These are phyloP conservation scores for Ailurus styani DNA, from an alignment of 2,113 vertebrate species.

Conservation along the genomic window DNA sequence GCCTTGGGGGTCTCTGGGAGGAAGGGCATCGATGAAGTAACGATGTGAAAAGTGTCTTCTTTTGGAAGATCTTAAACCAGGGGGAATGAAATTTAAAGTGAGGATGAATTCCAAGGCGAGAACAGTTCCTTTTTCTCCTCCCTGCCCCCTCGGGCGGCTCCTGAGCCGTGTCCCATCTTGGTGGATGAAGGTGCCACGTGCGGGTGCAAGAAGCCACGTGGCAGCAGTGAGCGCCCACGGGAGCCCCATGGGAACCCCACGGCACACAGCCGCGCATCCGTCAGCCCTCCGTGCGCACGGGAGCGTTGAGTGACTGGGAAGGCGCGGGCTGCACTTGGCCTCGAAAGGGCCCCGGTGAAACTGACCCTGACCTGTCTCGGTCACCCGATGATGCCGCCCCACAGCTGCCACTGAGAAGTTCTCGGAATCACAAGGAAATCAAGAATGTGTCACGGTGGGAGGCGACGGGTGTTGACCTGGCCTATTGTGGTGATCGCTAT, in stretches of 20 bases:
- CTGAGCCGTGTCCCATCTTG: not conserved
- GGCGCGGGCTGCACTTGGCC: not conserved
- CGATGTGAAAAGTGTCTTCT: not conserved
- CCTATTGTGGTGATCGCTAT: too few relatives aligned
- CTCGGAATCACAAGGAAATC: not conserved
- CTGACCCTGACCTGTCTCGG: not conserved
- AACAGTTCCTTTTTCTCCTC: not conserved
- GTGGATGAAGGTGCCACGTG: not conserved
- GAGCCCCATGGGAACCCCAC: fast-evolving
- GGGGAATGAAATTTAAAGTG: not conserved
- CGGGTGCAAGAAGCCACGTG: not conserved
- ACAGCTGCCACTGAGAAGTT: not conserved
- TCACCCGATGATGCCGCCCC: too few relatives aligned
- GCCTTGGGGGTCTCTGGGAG: not conserved
- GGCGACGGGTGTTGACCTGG: not conserved
- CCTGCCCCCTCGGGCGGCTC: not conserved
- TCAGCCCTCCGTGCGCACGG: too few relatives aligned
- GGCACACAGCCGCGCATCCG: fast-evolving
- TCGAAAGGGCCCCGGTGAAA: not conserved
- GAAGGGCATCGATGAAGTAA: not conserved
- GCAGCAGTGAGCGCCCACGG: fast-evolving
- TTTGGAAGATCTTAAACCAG: not conserved
- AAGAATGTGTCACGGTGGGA: not conserved
- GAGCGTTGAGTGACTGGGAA: not conserved
- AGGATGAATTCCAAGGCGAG: not conserved